A percentile compares a stretch with the other conserved stretches of the same genome.
phyloP scores from a whole-genome alignment of 2,888 invertebrate genomes.

The Galeruca laticollis region DNA sequence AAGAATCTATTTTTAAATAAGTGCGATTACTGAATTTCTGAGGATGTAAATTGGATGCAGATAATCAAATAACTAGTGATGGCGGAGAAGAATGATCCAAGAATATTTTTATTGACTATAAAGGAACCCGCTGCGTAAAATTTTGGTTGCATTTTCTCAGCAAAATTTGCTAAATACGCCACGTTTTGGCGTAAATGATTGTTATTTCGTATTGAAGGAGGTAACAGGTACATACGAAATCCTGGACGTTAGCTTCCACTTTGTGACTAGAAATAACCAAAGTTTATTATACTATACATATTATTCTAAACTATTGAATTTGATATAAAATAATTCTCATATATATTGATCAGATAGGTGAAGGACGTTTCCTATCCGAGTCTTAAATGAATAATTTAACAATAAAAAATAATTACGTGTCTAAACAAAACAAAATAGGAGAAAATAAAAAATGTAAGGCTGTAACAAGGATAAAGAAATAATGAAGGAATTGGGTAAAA shows the following conservation, averaged over 20 bases:
- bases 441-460: no score
- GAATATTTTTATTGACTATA: slow-evolving; percentile 6
- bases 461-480: no score
- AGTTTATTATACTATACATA: background rate
- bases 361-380: no score
- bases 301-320: background rate
- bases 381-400: no score
- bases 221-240: background rate
- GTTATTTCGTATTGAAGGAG: slow-evolving; percentile 2
- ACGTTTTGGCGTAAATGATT: background rate
- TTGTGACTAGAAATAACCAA: background rate
- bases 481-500: no score
- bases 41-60: slow-evolving; percentile 15
- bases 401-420: no score
- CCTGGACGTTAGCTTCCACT: background rate
- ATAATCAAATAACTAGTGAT: slow-evolving; percentile 18
- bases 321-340: no score
- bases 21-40: background rate
- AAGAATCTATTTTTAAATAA: no score
- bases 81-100: slow-evolving; percentile 9
- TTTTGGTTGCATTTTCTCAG: slow-evolving; percentile 9
- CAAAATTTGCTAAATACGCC: background rate
- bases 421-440: no score
- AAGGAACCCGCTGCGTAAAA: slow-evolving; percentile 14
- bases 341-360: no score